Conservation (phyloP, 1,140 invertebrate species). For the Triops cancriformis region DNA sequence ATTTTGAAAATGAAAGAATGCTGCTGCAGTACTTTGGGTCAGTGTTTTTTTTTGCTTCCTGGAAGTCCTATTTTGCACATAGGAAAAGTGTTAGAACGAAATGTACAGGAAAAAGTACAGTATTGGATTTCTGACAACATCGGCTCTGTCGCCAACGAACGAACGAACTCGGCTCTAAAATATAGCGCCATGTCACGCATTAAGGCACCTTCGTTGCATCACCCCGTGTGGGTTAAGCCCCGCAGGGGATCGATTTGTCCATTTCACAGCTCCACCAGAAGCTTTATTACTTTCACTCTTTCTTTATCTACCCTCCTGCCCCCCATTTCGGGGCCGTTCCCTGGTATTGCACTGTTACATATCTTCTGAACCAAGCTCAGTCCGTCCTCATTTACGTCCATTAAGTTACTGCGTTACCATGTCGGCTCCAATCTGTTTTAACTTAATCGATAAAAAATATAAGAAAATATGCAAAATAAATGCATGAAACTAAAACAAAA, state of each 20-base stretch:
- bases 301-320: not conserved
- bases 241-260: slow-evolving; percentile 2
- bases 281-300: not conserved
- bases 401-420: too few species aligned
- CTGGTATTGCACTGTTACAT: not conserved
- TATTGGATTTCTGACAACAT: not conserved
- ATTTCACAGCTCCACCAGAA: not conserved
- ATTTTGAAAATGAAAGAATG: too few species aligned
- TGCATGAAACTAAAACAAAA: too few species aligned
- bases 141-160: not conserved
- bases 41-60: too few species aligned
- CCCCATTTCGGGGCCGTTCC: not conserved
- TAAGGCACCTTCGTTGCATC: slow-evolving; percentile 11
- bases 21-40: too few species aligned
- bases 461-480: too few species aligned
- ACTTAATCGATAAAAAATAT: too few species aligned
- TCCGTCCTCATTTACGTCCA: not conserved
- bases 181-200: not conserved
- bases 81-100: too few species aligned
- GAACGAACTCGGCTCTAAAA: not conserved
- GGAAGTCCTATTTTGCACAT: too few species aligned
- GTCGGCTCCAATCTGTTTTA: too few species aligned
- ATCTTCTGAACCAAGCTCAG: not conserved
- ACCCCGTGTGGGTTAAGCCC: not conserved
- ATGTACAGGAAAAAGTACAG: too few species aligned